A percentile compares a stretch with the other conserved stretches of the same genome.
These are phyloP conservation scores for Euwallacea similis DNA, from an alignment of 1,140 invertebrate species.

Conservation along the genomic window DNA sequence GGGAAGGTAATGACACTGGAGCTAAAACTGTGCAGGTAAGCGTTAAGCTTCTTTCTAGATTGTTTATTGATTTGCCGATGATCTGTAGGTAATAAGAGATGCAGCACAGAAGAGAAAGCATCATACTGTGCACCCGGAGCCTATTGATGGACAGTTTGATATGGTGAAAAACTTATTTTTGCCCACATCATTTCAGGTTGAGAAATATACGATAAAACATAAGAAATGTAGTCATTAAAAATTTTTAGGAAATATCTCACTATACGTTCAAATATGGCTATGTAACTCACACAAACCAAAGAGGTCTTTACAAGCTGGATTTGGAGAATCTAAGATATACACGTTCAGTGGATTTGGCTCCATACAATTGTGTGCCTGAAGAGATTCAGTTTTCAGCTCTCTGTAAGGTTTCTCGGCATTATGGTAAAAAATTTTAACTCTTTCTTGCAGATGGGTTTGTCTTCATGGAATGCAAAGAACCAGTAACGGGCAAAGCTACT, in stretches of 20 bases:
- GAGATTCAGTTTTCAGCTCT: conserved; percentile 72
- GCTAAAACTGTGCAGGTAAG: conserved; percentile 69
- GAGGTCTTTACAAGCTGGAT: conserved; percentile 77
- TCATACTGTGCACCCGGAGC: conserved; percentile 77
- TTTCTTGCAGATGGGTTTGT: conserved; percentile 68
- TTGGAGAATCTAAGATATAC: conserved; percentile 75
- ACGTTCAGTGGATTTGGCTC: conserved; percentile 72
- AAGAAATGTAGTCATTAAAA: background rate
- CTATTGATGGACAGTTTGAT: conserved; percentile 79
- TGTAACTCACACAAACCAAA: conserved; percentile 74
- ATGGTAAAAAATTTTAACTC: conserved; percentile 4
- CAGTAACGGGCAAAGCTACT: conserved; percentile 63
- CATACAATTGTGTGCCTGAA: conserved; percentile 75
- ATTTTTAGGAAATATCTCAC: conserved; percentile 61
- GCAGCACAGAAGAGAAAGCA: conserved; percentile 76
- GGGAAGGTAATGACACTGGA: conserved; percentile 57
- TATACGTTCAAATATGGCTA: conserved; percentile 76
- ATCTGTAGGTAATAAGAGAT: conserved; percentile 68
- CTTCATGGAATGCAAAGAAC: conserved; percentile 71
- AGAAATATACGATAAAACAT: background rate
- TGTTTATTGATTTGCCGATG: background rate
- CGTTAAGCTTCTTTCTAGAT: background rate
- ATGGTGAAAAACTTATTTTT: conserved; percentile 73
- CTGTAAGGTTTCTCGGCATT: conserved; percentile 61
- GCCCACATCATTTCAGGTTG: conserved; percentile 57